Base-by-base conservation (phyloP, 2,797 vertebrate genomes). In the Pseudochirops cupreus region DNA sequence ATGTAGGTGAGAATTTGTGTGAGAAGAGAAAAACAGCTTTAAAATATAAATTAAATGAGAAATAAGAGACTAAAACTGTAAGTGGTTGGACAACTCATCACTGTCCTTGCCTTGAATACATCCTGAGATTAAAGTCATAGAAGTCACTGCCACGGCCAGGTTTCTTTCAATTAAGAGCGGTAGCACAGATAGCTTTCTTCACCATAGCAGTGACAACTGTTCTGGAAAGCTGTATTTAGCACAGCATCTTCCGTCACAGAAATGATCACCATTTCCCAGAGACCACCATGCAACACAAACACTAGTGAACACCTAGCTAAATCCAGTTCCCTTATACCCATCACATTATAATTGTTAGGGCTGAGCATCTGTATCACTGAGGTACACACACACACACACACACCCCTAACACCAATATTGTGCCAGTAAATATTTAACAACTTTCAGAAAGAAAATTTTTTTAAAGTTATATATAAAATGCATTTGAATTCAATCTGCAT, bases 261-360 rank as follows among this genome's bases (percentile, higher is more conserved):
- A 94, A 74, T 9, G 58, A 93, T 56, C 28, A n/a, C 74, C 16
- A 29, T 46, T 74, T 96, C 67, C 59, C 46, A 26, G 3, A 91
- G 89, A 11, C 7, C 50, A 89, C 29, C 94, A 96, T 16, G 33
- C 87, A 58, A 62, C 54, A 94, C 58, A 56, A 58, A 96, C 59
- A 26, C 21, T 57, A 24, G 21, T 50, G 16, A 54, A 92, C 59
- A 29, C 14, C 82, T 93, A 52, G 31, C 18, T 90, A 29, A 54
- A 29, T 39, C 39, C 91, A 31, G 39, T 62, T 29, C 54, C 31
- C 13, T 90, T 52, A 9, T 9, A 92, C 56, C 18, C 24, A n/a
- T 58, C 29, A 39, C 59, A 89, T 46, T 28, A 58, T 28, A 5
- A 26, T 57, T 4, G 12, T 74, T 33, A 58, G 11, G 90, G 91